phyloP scores from a whole-genome alignment of 53 echinoderm and acorn worm species.

The Astropecten irregularis region DNA sequence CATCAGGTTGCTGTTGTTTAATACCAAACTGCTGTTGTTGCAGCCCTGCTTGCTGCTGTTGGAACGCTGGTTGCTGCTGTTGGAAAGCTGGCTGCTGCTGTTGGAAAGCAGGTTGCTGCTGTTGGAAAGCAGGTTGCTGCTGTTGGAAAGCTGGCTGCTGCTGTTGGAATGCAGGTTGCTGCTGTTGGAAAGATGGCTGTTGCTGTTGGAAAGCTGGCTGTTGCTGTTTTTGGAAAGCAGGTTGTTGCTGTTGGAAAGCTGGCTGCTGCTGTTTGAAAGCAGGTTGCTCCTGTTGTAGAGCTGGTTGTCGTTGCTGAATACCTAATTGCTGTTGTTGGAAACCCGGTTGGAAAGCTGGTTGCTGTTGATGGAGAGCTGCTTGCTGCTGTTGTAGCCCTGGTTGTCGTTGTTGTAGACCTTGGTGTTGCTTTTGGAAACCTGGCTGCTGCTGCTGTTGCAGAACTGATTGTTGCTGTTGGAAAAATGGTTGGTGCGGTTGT shows the following conservation, averaged over 20 bases:
- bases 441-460: background rate
- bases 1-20: constrained; percentile 13
- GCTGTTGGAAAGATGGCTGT: background rate
- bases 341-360: background rate
- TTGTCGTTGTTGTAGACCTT: background rate
- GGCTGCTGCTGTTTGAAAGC: background rate
- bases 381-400: background rate
- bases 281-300: background rate
- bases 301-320: background rate
- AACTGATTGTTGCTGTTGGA: background rate
- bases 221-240: background rate
- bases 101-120: background rate
- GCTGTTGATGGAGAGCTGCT: background rate
- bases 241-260: background rate
- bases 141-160: constrained; percentile 6
- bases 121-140: background rate
- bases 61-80: background rate
- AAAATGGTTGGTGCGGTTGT: background rate
- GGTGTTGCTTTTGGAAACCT: background rate
- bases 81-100: background rate
- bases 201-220: background rate
- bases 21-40: background rate
- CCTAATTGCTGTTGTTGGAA: background rate
- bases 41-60: background rate
- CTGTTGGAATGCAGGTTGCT: background rate